Base-by-base conservation (phyloP, 1,140 invertebrate genomes). In the Drosophila gunungcola region DNA sequence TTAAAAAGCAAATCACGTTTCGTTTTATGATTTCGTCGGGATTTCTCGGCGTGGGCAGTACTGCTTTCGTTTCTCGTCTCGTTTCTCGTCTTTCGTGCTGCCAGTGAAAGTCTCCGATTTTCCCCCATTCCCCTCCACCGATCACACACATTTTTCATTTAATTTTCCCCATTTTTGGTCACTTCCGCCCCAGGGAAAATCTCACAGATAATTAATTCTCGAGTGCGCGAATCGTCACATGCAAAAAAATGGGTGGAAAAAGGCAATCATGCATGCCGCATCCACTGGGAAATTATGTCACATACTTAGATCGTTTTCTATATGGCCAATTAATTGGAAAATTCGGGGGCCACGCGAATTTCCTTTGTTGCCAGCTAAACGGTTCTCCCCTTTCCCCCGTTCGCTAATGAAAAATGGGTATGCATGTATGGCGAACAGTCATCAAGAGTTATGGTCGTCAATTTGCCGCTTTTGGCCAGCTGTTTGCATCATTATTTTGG, bases 1-100 rank as follows among this genome's bases (percentile, higher is more conserved):
- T 86, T 86, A 86, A 86, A 86, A 88, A 65, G 64, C 83, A 82
- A 86, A 82, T 86, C 82, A 86, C 82, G 82, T 86, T 86, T 80
- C 78, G 46, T 88, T 86, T 86, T 82, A 75, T 75, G 68, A 81
- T 72, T 65, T 79, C 74, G 69, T 53, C 42, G 65, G 42, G 42
- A 51, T 51, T 58, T 58, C 61, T 52, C 39, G 45, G 48, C 80
- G 80, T 84, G 81, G 80, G 80, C 54, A 53, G 69, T 41, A 46
- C 53, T 67, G 73, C 82, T 80, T 77, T 86, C 78, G 51, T 86
- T 69, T 79, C 55, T 63, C 41, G 36, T 58, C 58, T 32, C 76
- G 51, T 60, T 73, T 57, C 69, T 21, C 16, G 16, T 21, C 16
- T 68, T 73, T 57, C 55, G 52, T 48, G 39, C 43, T 42, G 39